A percentile compares a stretch with the other conserved stretches of the same genome.
Evolutionary conservation across 2,113 vertebrate genomes (phyloP).

Genomic region (Cervus canadensis): DNA sequence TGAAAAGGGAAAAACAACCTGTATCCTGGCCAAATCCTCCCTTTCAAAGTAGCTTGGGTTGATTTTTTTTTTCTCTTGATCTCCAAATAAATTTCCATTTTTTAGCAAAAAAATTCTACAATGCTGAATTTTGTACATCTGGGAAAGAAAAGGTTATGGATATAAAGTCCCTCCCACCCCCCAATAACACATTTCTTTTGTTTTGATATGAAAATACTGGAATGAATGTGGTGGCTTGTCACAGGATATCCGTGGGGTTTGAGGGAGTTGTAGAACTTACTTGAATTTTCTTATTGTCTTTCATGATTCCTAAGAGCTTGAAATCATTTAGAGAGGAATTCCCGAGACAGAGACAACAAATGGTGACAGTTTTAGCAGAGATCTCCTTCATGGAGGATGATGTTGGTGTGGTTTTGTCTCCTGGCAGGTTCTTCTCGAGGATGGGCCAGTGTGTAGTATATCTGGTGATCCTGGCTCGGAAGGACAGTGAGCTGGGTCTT

Average conservation of each 20-base stretch:
- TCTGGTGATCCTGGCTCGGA: neutral
- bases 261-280: neutral
- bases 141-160: neutral
- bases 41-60: neutral
- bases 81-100: slow-evolving; percentile 25
- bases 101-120: neutral
- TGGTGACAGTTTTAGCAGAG: neutral
- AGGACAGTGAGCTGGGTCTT: neutral
- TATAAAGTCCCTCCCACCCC: neutral
- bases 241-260: neutral
- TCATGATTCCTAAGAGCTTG: neutral
- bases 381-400: slow-evolving; percentile 3
- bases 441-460: neutral
- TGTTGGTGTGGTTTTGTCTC: neutral
- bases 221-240: neutral
- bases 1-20: neutral
- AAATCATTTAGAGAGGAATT: neutral
- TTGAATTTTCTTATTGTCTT: neutral
- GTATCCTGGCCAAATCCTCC: neutral
- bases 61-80: neutral
- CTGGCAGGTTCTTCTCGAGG: neutral
- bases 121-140: slow-evolving; percentile 14
- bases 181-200: neutral
- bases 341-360: neutral
- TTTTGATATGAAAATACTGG: neutral